A percentile compares a stretch with the other conserved stretches of the same genome.
phyloP scores from a whole-genome alignment of 1,140 invertebrate genomes.

The Drosophila subpulchrella region DNA sequence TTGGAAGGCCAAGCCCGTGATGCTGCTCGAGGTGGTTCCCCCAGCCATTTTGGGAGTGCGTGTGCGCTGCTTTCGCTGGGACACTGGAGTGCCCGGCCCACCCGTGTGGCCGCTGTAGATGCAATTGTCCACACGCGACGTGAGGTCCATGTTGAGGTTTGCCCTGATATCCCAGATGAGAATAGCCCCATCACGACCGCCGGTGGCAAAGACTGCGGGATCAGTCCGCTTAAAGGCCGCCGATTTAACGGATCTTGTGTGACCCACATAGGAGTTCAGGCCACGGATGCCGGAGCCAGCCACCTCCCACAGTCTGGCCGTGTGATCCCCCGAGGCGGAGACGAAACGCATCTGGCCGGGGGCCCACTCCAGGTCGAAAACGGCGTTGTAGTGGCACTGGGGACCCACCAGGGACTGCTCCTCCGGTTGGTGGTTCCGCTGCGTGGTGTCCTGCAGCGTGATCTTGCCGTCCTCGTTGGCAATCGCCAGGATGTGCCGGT shows the following conservation, averaged over 20 bases:
- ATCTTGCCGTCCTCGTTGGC: conserved; percentile 93
- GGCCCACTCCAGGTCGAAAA: conserved; percentile 95
- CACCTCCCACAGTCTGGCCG: conserved; percentile 90
- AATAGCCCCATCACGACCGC: conserved; percentile 93
- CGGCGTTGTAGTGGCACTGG: conserved; percentile 93
- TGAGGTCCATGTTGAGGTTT: conserved; percentile 84
- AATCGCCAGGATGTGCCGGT: conserved; percentile 90
- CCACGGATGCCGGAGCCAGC: conserved; percentile 86
- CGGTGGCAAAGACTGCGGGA: conserved; percentile 92
- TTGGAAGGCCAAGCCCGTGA: conserved; percentile 91
- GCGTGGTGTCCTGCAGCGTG: conserved; percentile 82
- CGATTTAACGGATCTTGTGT: conserved; percentile 92
- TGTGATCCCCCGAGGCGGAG: conserved; percentile 94
- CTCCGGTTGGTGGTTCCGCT: conserved; percentile 64
- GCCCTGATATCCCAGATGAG: conserved; percentile 92
- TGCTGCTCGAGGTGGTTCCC: conserved; percentile 86
- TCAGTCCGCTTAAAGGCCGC: conserved; percentile 89
- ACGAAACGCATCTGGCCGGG: conserved; percentile 90
- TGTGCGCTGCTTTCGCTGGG: conserved; percentile 83
- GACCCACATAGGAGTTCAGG: conserved; percentile 88
- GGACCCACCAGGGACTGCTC: conserved; percentile 85
- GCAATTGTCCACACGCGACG: conserved; percentile 87
- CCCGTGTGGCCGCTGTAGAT: conserved; percentile 87
- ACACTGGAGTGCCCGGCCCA: conserved; percentile 85
- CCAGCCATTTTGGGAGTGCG: conserved; percentile 77